A percentile compares a stretch with the other conserved stretches of the same genome.
These are phyloP conservation scores for Watsonalla binaria DNA, from an alignment of 2,888 invertebrate genomes.

Conservation along the genomic window DNA sequence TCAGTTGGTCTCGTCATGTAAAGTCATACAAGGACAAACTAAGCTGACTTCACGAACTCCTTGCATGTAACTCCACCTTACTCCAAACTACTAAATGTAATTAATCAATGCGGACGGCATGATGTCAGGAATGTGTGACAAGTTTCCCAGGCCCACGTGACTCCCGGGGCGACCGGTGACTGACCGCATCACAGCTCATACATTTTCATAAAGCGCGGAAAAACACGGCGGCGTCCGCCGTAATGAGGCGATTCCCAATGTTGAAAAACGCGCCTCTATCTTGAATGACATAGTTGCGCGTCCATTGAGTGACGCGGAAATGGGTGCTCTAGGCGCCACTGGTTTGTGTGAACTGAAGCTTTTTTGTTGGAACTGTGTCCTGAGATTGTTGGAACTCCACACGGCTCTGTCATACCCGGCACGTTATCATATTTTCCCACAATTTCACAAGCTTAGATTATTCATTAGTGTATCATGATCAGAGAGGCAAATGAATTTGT, in stretches of 20 bases:
- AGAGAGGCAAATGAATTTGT: too few species aligned
- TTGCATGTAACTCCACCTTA: too few species aligned
- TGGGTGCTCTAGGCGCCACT: background rate
- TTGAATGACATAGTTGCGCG: conserved; percentile 48
- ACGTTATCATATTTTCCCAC: too few species aligned
- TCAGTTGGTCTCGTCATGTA: too few species aligned
- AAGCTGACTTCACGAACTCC: too few species aligned
- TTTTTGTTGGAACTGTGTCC: background rate
- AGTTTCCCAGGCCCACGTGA: conserved; percentile 18
- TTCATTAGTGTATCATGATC: too few species aligned
- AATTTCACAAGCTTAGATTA: too few species aligned
- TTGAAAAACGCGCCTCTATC: conserved; percentile 16
- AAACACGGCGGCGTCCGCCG: conserved; percentile 45
- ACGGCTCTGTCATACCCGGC: too few species aligned
- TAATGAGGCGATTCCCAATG: conserved; percentile 46
- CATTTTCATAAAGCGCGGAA: conserved; percentile 49
- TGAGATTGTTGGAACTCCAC: background rate
- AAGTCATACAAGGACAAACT: too few species aligned
- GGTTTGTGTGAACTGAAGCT: background rate
- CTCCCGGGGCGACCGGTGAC: conserved; percentile 8
- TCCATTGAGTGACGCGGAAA: conserved; percentile 30
- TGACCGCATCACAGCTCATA: conserved; percentile 31
- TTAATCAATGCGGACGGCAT: too few species aligned
- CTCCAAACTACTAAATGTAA: too few species aligned
- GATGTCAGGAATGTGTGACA: conserved; percentile 3